These are phyloP conservation scores for Falco novaeseelandiae DNA, from an alignment of 2,797 vertebrate species.

Conservation along the genomic window DNA sequence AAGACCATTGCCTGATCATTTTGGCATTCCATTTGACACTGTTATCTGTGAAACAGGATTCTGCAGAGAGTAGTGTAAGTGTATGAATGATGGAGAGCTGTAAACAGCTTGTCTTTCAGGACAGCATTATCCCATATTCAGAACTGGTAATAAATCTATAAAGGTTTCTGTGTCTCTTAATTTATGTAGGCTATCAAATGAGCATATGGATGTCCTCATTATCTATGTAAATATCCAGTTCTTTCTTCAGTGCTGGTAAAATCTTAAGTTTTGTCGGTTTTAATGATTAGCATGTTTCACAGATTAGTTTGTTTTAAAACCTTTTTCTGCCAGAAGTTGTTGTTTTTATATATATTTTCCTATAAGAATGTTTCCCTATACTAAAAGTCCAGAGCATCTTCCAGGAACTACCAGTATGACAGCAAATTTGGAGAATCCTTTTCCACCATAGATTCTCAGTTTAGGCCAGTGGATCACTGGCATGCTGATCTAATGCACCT, in stretches of 20 bases:
- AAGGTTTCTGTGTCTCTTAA: neutral
- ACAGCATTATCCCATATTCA: neutral
- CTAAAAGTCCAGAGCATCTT: neutral
- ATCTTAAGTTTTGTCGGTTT: neutral
- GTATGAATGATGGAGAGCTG: neutral
- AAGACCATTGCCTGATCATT: neutral
- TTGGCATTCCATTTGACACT: neutral
- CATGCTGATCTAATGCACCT: neutral
- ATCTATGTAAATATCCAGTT: neutral
- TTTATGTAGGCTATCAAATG: neutral
- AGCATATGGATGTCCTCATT: neutral
- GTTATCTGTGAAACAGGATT: neutral
- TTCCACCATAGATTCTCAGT: neutral
- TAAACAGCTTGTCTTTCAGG: neutral
- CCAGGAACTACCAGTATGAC: neutral
- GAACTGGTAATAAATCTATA: neutral
- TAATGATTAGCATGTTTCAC: neutral
- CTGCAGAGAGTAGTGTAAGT: neutral
- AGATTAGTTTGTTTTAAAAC: neutral
- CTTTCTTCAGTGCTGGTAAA: neutral
- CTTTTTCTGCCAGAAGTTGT: neutral
- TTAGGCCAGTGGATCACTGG: neutral
- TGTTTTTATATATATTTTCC: neutral
- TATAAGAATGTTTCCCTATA: neutral
- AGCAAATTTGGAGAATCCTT: neutral